These are phyloP conservation scores for Triplophysa dalaica DNA, from an alignment of 2,113 vertebrate genomes.

Conservation along the genomic window DNA sequence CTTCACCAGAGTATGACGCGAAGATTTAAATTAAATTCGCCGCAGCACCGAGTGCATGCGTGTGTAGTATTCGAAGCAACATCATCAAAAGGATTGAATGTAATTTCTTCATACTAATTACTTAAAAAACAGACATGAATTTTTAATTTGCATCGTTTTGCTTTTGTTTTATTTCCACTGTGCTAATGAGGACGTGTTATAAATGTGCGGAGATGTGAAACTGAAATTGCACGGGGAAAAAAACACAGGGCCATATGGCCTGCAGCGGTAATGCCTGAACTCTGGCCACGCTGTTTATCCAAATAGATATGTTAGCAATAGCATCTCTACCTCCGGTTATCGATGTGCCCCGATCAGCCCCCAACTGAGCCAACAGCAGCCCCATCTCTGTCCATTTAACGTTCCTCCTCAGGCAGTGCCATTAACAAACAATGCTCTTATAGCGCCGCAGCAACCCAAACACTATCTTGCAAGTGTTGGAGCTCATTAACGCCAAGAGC, in stretches of 20 bases:
- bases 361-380: background rate
- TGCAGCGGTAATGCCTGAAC: constrained; percentile 23
- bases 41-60: constrained; percentile 45
- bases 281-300: constrained; percentile 21
- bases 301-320: constrained; percentile 25
- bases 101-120: constrained; percentile 59
- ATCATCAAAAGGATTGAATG: constrained; percentile 64
- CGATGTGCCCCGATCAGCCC: background rate
- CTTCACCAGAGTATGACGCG: constrained; percentile 57
- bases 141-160: constrained; percentile 30
- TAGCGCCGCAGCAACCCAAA: constrained; percentile 16
- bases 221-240: background rate
- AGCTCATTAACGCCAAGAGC: constrained; percentile 40
- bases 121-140: constrained; percentile 54
- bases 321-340: background rate
- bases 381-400: constrained; percentile 20
- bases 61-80: constrained; percentile 63
- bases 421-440: constrained; percentile 25
- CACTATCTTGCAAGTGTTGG: constrained; percentile 28
- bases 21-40: constrained; percentile 55
- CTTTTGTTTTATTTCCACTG: background rate
- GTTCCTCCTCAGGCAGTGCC: constrained; percentile 15
- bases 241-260: background rate
- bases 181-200: constrained; percentile 8
- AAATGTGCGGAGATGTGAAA: constrained; percentile 48